Base-by-base conservation (phyloP, 2,888 invertebrate genomes). In the Epinotia demarniana region DNA sequence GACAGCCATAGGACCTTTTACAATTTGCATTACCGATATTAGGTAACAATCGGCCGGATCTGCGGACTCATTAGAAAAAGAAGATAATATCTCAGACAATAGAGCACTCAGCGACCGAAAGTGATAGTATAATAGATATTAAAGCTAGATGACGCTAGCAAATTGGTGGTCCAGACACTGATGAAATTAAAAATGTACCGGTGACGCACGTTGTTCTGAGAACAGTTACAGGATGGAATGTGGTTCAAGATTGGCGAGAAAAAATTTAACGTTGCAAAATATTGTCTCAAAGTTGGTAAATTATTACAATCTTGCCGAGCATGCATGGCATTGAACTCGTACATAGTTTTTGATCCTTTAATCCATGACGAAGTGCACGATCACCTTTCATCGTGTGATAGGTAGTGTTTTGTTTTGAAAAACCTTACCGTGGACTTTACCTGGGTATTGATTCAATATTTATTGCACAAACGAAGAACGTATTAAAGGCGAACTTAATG, bases 91-190 rank as follows among this genome's bases (percentile, higher is more conserved):
- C 90, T 81, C 86, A 83, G 85, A 92, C 92, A 92, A 92, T 91
- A 89, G 89, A 88, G 86, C 87, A 91, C 89, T 90, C 89, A 86
- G 85, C 88, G 90, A 89, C 91, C 84, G 89, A 92, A 92, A 92
- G 92, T 92, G 92, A 92, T 93, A 92, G 91, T 91, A 84, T 89
- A 87, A 89, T 88, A 90, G 89, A 91, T 89, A 90, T 89, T 85
- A 85, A 87, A 86, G 81, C 81, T 82, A 83, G 84, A 89, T 88
- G 90, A 88, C 86, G 88, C 86, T 88, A 85, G 86, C 84, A 82
- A 84, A 84, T 85, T 85, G 87, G 80, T 87, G 86, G 74, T 82
- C 85, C 85, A 89, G 88, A 90, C 90, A 89, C 86, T 86, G 77
- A 83, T 83, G 75, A 78, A 75, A 78, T 78, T 79, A 78, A 79